phyloP scores from a whole-genome alignment of 2,797 vertebrate species.

The Manis crassicaudata region DNA sequence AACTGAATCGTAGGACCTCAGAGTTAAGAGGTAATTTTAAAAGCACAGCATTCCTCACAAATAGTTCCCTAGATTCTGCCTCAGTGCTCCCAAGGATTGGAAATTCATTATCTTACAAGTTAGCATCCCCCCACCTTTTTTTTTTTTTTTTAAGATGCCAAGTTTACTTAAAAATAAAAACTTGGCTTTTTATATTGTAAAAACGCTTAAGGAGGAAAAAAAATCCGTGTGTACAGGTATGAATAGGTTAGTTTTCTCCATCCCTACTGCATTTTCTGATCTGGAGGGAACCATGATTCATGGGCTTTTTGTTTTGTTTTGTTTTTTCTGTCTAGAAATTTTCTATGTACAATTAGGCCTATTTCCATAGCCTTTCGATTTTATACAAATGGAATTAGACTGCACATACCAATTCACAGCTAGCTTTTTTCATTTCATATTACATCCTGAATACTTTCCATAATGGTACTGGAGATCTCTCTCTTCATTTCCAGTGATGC shows the following conservation, averaged over 20 bases:
- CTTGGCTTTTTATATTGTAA: background rate
- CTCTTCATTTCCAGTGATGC: background rate
- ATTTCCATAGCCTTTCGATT: background rate
- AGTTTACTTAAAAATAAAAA: conserved; percentile 48
- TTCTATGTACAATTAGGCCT: background rate
- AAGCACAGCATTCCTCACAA: background rate
- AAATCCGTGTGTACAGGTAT: background rate
- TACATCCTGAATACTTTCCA: background rate
- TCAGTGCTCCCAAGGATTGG: background rate
- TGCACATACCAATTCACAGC: background rate
- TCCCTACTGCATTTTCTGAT: background rate
- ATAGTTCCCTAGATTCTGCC: conserved; percentile 5
- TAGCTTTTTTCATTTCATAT: background rate
- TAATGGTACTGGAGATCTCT: background rate
- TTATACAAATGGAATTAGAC: background rate
- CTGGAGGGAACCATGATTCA: background rate
- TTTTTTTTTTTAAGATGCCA: background rate
- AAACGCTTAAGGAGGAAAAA: background rate
- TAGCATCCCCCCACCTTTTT: background rate
- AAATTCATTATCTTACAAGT: conserved; percentile 28
- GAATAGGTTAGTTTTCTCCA: background rate
- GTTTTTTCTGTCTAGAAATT: background rate
- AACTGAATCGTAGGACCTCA: background rate
- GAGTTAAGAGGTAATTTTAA: background rate
- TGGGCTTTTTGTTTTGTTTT: background rate